Percentiles rank a stretch among this genome's conserved stretches.
phyloP scores from a whole-genome alignment of 2,888 invertebrate genomes.

The Melinopterus prodromus region DNA sequence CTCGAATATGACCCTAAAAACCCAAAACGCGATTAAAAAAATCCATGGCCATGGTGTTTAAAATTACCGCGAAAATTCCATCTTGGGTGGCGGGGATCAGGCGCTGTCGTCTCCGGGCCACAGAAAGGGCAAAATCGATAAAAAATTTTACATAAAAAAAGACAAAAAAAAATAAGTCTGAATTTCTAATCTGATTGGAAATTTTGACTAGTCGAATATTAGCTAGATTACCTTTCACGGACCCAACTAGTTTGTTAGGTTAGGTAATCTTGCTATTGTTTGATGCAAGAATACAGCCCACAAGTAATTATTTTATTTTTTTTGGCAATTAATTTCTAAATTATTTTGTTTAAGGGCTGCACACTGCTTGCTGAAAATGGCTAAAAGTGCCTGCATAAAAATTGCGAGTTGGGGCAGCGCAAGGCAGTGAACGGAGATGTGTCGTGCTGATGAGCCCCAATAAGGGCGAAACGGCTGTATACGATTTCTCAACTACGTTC shows the following conservation, averaged over 20 bases:
- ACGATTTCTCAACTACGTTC: conserved; percentile 15
- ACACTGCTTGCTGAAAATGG: neutral
- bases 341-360: neutral
- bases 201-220: neutral
- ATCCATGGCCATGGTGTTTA: neutral
- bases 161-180: neutral
- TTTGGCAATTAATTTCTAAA: neutral
- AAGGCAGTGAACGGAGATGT: conserved; percentile 27
- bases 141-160: neutral
- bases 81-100: neutral
- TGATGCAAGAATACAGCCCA: neutral
- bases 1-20: neutral
- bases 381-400: no score
- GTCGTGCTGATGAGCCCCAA: conserved; percentile 37
- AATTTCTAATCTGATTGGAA: neutral
- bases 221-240: neutral
- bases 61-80: neutral
- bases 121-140: neutral
- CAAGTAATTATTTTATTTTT: neutral
- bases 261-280: neutral
- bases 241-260: neutral
- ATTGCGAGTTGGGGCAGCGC: neutral
- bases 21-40: neutral
- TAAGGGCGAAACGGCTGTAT: conserved; percentile 35
- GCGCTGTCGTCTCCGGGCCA: neutral